These are phyloP conservation scores for Drosophila subobscura DNA, from an alignment of 1,140 invertebrate genomes.

Conservation along the genomic window DNA sequence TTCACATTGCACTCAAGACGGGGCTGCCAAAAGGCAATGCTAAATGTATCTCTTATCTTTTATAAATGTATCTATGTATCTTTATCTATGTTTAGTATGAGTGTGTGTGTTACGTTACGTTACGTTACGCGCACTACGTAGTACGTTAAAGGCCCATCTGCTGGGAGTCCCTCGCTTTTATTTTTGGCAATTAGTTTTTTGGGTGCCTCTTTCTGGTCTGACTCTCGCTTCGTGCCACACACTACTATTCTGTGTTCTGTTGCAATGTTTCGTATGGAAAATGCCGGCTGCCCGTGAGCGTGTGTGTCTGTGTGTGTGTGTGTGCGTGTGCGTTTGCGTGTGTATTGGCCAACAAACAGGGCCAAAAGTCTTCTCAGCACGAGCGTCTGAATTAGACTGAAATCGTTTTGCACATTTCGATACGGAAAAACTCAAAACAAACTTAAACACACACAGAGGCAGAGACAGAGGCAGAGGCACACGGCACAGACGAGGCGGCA, in stretches of 20 bases:
- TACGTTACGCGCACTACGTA: conserved; percentile 70
- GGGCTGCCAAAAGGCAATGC: conserved; percentile 21
- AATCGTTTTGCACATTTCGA: conserved; percentile 84
- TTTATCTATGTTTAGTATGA: conserved; percentile 10
- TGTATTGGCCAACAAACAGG: conserved; percentile 65
- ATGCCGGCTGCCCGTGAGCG: no score
- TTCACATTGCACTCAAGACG: conserved; percentile 26
- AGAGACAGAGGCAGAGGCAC: conserved; percentile 40
- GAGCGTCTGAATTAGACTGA: conserved; percentile 84
- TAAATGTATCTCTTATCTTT: conserved; percentile 22
- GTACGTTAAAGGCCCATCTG: conserved; percentile 2
- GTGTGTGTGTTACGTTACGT: conserved; percentile 37
- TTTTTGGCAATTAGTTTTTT: conserved; percentile 41
- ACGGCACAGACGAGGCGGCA: conserved; percentile 25
- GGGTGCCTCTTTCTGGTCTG: background rate
- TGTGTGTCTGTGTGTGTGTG: no score
- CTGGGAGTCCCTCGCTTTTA: background rate
- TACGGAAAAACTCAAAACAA: conserved; percentile 83
- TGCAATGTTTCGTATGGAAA: conserved; percentile 6
- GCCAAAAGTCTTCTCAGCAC: conserved; percentile 84
- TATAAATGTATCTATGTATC: conserved; percentile 16
- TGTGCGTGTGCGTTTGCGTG: background rate
- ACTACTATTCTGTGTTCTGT: conserved; percentile 17
- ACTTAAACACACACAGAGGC: conserved; percentile 63
- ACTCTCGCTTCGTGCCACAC: conserved; percentile 9